A percentile compares a stretch with the other conserved stretches of the same genome.
These are phyloP conservation scores for Myrmecobius fasciatus DNA, from an alignment of 2,113 vertebrate genomes.

Conservation along the genomic window DNA sequence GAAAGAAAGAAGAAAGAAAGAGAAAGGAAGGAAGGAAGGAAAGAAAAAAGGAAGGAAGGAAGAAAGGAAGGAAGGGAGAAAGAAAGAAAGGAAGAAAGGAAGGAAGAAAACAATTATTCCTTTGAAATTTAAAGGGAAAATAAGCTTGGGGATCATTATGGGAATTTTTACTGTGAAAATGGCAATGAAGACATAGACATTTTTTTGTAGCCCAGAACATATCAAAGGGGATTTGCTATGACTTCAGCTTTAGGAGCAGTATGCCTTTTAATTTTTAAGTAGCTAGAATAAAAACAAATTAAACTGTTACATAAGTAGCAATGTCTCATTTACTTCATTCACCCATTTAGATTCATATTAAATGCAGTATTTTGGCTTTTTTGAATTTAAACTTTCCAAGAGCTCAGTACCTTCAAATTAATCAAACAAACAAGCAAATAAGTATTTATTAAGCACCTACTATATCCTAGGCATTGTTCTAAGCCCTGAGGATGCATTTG, in stretches of 20 bases:
- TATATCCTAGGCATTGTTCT: not conserved
- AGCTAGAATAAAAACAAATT: not conserved
- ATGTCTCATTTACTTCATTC: not conserved
- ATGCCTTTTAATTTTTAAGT: not conserved
- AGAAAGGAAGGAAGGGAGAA: too few species aligned
- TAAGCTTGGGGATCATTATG: not conserved
- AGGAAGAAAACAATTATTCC: not conserved
- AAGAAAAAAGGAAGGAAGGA: too few species aligned
- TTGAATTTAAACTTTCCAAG: not conserved
- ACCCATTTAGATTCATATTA: not conserved
- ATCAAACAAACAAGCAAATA: not conserved
- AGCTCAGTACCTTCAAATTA: not conserved
- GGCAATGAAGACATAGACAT: not conserved
- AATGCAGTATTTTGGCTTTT: not conserved
- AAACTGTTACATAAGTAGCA: not conserved
- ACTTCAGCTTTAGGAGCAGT: not conserved
- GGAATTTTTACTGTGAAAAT: not conserved
- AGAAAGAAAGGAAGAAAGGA: too few species aligned
- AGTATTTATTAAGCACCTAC: not conserved
- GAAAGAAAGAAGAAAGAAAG: too few species aligned
- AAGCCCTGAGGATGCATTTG: not conserved
- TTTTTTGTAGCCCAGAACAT: not conserved
- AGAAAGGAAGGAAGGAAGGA: too few species aligned
- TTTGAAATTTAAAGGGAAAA: not conserved
- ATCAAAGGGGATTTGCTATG: not conserved